phyloP scores from a whole-genome alignment of 1,140 invertebrate genomes.

The Agrypnia vestita region DNA sequence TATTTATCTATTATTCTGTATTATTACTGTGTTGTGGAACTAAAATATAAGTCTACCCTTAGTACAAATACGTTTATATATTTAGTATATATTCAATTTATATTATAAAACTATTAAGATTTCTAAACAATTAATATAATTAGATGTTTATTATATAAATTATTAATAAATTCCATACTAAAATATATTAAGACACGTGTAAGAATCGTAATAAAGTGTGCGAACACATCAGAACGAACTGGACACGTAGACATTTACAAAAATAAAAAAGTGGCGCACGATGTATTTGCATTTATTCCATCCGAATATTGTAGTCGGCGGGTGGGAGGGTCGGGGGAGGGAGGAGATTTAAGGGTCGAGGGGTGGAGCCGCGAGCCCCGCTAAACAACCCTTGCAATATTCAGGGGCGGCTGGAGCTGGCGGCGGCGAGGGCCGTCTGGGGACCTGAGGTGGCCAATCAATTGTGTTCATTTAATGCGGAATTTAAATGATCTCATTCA shows the following conservation, averaged over 20 bases:
- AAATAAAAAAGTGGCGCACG: neutral
- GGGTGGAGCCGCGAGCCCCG: slow-evolving; percentile 27
- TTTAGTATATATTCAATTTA: too few species aligned
- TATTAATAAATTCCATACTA: too few species aligned
- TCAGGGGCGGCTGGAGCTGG: slow-evolving; percentile 15
- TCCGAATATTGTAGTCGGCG: neutral
- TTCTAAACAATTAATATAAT: too few species aligned
- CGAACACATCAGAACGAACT: too few species aligned
- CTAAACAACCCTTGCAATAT: slow-evolving; percentile 38
- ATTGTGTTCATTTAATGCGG: slow-evolving; percentile 7
- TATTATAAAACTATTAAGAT: too few species aligned
- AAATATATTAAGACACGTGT: too few species aligned
- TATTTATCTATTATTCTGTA: too few species aligned
- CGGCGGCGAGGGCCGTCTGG: neutral
- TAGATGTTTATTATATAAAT: too few species aligned
- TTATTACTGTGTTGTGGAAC: too few species aligned
- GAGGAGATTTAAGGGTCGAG: slow-evolving; percentile 28
- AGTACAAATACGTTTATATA: too few species aligned
- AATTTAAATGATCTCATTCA: neutral
- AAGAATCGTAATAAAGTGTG: too few species aligned
- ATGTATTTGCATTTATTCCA: neutral
- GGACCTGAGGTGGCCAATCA: slow-evolving; percentile 20
- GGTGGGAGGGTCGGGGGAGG: neutral
- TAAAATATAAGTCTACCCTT: too few species aligned
- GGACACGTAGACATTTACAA: neutral